Evolutionary conservation across 1,140 invertebrate genomes (phyloP).

Genomic region (Ridgeia piscesae): DNA sequence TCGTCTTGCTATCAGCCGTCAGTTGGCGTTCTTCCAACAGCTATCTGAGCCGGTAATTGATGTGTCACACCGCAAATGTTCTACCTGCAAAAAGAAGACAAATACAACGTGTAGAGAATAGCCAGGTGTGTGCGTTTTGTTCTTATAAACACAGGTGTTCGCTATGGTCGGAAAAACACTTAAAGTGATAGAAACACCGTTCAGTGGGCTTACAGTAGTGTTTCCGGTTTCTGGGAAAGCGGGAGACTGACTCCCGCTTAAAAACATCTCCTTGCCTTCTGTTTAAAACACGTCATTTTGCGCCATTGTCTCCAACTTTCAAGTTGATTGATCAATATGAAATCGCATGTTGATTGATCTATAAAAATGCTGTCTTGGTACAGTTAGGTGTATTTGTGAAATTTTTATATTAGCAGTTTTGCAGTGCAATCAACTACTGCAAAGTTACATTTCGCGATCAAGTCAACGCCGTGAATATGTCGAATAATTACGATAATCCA

Average conservation of each 20-base stretch:
- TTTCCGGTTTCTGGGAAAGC: not conserved
- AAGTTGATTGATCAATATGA: not conserved
- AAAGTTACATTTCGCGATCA: not conserved
- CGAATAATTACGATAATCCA: not conserved
- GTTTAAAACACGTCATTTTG: too few relatives aligned
- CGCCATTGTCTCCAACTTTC: not conserved
- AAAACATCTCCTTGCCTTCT: too few relatives aligned
- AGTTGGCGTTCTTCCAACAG: not conserved
- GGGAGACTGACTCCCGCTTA: not conserved
- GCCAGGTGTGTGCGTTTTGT: not conserved
- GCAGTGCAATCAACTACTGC: not conserved
- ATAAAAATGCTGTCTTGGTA: too few relatives aligned
- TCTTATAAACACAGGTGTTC: not conserved
- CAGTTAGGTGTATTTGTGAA: too few relatives aligned
- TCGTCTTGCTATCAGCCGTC: not conserved
- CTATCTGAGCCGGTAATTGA: not conserved
- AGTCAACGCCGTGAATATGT: not conserved
- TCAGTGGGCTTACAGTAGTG: too few relatives aligned
- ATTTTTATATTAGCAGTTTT: too few relatives aligned
- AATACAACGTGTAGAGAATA: not conserved
- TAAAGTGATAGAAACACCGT: not conserved
- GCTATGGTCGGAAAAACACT: not conserved
- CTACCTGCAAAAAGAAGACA: not conserved
- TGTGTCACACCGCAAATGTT: not conserved
- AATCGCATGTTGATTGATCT: too few relatives aligned